Conservation (phyloP, 2,797 vertebrate species). For the Cossypha polioptera region DNA sequence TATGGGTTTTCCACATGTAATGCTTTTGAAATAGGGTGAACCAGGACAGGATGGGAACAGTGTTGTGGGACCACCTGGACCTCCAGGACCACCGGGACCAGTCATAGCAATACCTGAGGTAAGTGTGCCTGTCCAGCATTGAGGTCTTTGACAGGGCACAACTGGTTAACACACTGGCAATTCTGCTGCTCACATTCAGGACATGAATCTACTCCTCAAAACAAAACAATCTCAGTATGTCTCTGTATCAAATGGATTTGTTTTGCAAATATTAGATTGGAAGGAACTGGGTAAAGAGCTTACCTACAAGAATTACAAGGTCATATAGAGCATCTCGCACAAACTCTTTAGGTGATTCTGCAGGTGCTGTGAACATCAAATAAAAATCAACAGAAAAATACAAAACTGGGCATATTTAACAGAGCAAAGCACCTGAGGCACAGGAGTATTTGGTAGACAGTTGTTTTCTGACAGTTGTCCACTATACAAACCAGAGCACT, state of each 20-base stretch:
- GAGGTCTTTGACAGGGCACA: not conserved
- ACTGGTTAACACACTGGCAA: not conserved
- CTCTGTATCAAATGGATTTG: not conserved
- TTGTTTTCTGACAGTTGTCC: not conserved
- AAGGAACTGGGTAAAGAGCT: not conserved
- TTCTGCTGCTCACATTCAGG: not conserved
- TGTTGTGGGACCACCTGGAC: slow-evolving; percentile 83
- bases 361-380: not conserved
- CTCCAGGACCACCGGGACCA: slow-evolving; percentile 86
- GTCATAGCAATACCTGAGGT: slow-evolving; percentile 53
- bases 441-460: not conserved
- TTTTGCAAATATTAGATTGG: not conserved
- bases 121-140: not conserved
- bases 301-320: not conserved
- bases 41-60: slow-evolving; percentile 80
- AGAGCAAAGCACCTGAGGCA: not conserved
- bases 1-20: not conserved
- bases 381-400: not conserved
- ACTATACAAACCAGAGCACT: not conserved
- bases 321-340: not conserved
- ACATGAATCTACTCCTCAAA: not conserved
- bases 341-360: not conserved
- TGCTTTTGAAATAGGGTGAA: slow-evolving; percentile 81
- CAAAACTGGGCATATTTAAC: not conserved
- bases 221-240: not conserved